Percentiles rank a stretch among this genome's conserved stretches.
phyloP scores from a whole-genome alignment of 2,888 invertebrate species.

The Melanargia galathea region DNA sequence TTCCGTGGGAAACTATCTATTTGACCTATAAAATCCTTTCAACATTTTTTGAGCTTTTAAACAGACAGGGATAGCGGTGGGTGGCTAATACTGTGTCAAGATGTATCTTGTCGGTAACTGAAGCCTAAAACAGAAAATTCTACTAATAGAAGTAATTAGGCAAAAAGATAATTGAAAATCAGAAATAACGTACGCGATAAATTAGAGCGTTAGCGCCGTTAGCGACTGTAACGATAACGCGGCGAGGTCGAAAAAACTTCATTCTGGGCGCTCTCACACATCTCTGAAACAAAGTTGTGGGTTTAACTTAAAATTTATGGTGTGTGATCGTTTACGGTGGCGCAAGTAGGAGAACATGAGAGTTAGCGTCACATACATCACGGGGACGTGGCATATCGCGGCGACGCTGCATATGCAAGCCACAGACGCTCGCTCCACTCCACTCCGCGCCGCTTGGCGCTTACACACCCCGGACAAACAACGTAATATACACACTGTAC shows the following conservation, averaged over 20 bases:
- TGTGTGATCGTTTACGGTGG: conserved; percentile 65
- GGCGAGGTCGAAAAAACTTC: conserved; percentile 69
- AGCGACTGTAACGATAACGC: conserved; percentile 58
- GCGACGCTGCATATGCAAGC: conserved; percentile 62
- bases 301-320: conserved; percentile 75
- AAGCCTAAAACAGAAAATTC: too few relatives aligned
- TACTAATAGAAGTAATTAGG: too few relatives aligned
- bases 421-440: conserved; percentile 39
- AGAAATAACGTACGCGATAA: conserved; percentile 55
- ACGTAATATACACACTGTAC: not conserved
- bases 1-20: too few relatives aligned
- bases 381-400: conserved; percentile 70
- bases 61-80: too few relatives aligned
- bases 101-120: too few relatives aligned
- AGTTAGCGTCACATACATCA: conserved; percentile 73
- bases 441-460: too few relatives aligned
- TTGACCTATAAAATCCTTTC: too few relatives aligned
- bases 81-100: too few relatives aligned
- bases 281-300: conserved; percentile 68
- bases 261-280: conserved; percentile 61
- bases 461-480: conserved; percentile 17
- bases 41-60: too few relatives aligned
- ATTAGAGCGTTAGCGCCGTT: conserved; percentile 62
- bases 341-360: conserved; percentile 68
- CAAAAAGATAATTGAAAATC: not conserved